phyloP scores from a whole-genome alignment of 2,888 invertebrate genomes.

The Folsomia manolachei region DNA sequence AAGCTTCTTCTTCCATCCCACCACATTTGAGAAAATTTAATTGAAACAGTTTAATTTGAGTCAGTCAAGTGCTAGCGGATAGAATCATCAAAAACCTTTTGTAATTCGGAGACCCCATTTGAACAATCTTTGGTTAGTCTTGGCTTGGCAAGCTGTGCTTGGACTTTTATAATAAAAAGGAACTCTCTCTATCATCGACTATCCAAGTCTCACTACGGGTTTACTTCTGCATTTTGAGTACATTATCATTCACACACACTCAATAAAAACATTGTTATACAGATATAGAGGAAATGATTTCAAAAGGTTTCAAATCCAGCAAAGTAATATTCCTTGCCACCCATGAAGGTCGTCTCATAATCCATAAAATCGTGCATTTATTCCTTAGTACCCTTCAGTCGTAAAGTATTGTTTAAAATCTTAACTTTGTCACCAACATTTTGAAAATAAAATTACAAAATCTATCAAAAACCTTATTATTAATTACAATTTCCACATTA shows the following conservation, averaged over 20 bases:
- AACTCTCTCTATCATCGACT: too few relatives aligned
- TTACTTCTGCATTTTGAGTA: not conserved
- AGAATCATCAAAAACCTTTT: not conserved
- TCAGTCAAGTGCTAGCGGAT: not conserved
- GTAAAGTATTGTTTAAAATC: too few relatives aligned
- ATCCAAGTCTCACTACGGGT: too few relatives aligned
- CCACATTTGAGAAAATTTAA: not conserved
- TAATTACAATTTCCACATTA: too few relatives aligned
- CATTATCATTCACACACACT: not conserved
- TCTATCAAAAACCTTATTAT: too few relatives aligned
- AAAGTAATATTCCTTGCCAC: constrained; percentile 28
- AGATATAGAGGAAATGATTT: constrained; percentile 5
- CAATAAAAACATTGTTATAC: constrained; percentile 12
- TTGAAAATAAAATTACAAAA: too few relatives aligned
- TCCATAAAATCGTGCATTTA: too few relatives aligned
- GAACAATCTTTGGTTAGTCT: too few relatives aligned
- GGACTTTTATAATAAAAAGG: too few relatives aligned
- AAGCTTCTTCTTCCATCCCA: not conserved
- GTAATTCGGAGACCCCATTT: not conserved
- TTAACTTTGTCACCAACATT: too few relatives aligned
- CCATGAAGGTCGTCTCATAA: constrained; percentile 35
- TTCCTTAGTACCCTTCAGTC: too few relatives aligned
- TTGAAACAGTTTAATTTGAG: not conserved
- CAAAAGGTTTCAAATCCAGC: constrained; percentile 19
- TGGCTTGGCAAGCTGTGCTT: too few relatives aligned